Conservation (phyloP, 1,140 invertebrate species). For the Ridgeia piscesae region DNA sequence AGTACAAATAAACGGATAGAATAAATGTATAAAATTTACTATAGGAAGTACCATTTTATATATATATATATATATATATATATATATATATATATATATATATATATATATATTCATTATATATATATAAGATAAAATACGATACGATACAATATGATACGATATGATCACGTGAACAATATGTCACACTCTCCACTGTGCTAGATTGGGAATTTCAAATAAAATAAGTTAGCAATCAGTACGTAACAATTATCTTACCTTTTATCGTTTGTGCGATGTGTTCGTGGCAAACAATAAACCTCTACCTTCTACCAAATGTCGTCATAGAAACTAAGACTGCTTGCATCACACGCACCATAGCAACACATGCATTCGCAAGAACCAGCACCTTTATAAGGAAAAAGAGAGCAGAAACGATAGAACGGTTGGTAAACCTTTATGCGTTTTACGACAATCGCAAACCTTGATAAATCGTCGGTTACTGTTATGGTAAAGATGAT, state of each 20-base stretch:
- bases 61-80: background rate
- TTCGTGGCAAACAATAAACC: background rate
- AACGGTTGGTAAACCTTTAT: background rate
- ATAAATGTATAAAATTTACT: background rate
- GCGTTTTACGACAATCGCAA: background rate
- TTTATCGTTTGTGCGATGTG: background rate
- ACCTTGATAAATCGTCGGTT: background rate
- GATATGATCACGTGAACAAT: background rate
- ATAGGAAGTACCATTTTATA: background rate
- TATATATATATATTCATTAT: too few relatives aligned
- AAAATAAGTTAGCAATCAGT: background rate
- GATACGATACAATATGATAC: too few relatives aligned
- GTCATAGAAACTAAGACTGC: background rate
- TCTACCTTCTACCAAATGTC: background rate
- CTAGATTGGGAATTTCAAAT: background rate
- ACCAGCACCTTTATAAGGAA: too few relatives aligned
- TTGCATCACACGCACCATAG: too few relatives aligned
- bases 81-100: too few relatives aligned
- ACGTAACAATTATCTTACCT: background rate
- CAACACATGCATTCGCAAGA: too few relatives aligned
- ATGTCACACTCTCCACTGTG: background rate
- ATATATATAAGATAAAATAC: too few relatives aligned
- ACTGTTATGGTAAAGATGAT: background rate
- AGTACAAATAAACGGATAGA: background rate
- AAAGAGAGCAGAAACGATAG: background rate